Evolutionary conservation across 2,797 vertebrate species (phyloP).

Genomic region (Siniperca scherzeri): DNA sequence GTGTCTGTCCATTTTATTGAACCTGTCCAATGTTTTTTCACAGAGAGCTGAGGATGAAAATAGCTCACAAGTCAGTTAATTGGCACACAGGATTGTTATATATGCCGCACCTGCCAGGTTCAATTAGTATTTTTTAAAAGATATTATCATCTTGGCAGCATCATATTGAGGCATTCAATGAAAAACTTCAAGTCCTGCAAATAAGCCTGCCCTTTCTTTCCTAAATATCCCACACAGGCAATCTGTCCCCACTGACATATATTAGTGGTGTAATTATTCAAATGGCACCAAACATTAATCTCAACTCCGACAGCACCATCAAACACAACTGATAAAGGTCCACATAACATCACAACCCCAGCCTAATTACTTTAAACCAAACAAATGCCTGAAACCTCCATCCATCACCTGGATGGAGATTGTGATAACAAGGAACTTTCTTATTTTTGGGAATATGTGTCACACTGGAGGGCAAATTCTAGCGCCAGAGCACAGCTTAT

Average conservation of each 20-base stretch:
- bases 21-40: background rate
- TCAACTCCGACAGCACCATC: constrained; percentile 37
- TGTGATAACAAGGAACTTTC: constrained; percentile 9
- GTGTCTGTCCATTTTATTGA: background rate
- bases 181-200: background rate
- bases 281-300: constrained; percentile 67
- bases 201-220: constrained; percentile 26
- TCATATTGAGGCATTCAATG: constrained; percentile 6
- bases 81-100: background rate
- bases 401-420: constrained; percentile 54
- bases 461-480: background rate
- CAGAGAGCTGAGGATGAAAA: background rate
- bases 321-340: constrained; percentile 62
- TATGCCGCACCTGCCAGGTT: background rate
- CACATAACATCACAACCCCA: constrained; percentile 40
- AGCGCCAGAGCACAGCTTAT: constrained; percentile 13
- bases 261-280: constrained; percentile 65
- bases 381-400: constrained; percentile 43
- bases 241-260: constrained; percentile 47
- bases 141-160: constrained; percentile 3
- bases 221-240: constrained; percentile 20
- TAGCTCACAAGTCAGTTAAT: background rate
- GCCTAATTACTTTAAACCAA: constrained; percentile 55
- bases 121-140: background rate
- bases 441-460: constrained; percentile 29